phyloP scores from a whole-genome alignment of 2,113 vertebrate species.

The rat (Rattus norvegicus) region DNA sequence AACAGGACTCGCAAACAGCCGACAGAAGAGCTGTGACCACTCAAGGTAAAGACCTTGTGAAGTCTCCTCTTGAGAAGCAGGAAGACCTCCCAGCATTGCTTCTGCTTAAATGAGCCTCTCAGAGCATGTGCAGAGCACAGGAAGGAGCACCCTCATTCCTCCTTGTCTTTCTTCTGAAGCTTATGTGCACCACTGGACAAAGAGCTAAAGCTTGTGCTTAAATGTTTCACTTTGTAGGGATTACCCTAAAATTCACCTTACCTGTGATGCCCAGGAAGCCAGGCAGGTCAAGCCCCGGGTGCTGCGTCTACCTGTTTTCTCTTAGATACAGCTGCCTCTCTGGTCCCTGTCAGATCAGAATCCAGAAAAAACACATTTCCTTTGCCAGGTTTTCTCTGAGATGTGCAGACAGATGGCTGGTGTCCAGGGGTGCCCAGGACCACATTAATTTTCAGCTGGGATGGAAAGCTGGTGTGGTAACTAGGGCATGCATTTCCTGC shows the following conservation, averaged over 20 bases:
- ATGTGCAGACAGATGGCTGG: background rate
- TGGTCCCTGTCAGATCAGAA: background rate
- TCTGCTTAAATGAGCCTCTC: slow-evolving; percentile 43
- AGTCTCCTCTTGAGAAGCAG: slow-evolving; percentile 65
- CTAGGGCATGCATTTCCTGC: background rate
- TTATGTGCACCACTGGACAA: background rate
- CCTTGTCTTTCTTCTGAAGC: background rate
- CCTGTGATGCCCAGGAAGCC: background rate
- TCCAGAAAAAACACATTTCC: slow-evolving; percentile 39
- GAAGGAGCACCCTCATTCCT: background rate
- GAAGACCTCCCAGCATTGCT: background rate
- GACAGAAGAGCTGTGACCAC: slow-evolving; percentile 82
- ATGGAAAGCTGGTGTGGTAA: background rate
- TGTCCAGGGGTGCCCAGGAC: background rate
- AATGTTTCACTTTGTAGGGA: background rate
- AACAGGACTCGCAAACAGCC: slow-evolving; percentile 75
- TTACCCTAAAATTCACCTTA: background rate
- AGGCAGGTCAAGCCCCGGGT: background rate
- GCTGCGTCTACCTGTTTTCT: background rate
- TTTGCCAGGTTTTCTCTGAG: slow-evolving; percentile 34
- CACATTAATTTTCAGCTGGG: background rate
- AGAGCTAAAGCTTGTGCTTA: slow-evolving; percentile 4
- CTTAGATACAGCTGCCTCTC: background rate
- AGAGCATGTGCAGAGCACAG: background rate
- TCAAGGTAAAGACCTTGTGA: slow-evolving; percentile 83